These are phyloP conservation scores for Trichomycterus rosablanca DNA, from an alignment of 2,113 vertebrate genomes.

Conservation along the genomic window DNA sequence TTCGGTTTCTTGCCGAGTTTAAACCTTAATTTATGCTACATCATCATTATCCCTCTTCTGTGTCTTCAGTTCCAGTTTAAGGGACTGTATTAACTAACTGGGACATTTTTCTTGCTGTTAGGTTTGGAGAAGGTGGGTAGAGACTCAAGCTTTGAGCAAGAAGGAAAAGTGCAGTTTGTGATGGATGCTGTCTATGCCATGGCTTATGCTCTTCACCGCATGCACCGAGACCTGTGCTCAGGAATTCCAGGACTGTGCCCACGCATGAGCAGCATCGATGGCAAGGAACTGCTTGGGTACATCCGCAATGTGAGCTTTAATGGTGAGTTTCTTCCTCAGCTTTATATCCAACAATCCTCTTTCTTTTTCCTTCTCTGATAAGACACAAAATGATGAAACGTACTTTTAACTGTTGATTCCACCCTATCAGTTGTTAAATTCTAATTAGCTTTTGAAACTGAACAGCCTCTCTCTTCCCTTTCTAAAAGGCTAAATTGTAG, in stretches of 20 bases:
- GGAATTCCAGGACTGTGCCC: slow-evolving; percentile 85
- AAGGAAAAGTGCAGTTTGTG: slow-evolving; percentile 97
- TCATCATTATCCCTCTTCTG: background rate
- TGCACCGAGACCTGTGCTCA: slow-evolving; percentile 87
- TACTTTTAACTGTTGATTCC: background rate
- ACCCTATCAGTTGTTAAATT: slow-evolving; percentile 12
- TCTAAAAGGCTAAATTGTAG: slow-evolving; percentile 4
- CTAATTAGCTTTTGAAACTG: slow-evolving; percentile 12
- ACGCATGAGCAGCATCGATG: slow-evolving; percentile 83
- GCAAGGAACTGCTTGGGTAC: slow-evolving; percentile 85
- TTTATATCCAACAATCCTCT: background rate
- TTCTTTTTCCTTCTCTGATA: background rate
- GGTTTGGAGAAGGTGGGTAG: slow-evolving; percentile 89
- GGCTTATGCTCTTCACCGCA: slow-evolving; percentile 89
- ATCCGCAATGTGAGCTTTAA: slow-evolving; percentile 88
- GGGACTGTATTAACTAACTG: background rate
- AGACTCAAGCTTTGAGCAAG: slow-evolving; percentile 91
- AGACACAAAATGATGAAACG: background rate
- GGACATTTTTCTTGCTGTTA: slow-evolving; percentile 48
- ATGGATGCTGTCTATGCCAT: slow-evolving; percentile 94
- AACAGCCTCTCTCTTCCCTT: slow-evolving; percentile 1
- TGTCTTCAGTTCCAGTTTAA: background rate
- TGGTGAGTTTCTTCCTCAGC: slow-evolving; percentile 62
- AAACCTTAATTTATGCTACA: background rate
- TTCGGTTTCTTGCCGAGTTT: no score